Conservation (phyloP, 1,140 invertebrate genomes). For the Pectinophora gossypiella region DNA sequence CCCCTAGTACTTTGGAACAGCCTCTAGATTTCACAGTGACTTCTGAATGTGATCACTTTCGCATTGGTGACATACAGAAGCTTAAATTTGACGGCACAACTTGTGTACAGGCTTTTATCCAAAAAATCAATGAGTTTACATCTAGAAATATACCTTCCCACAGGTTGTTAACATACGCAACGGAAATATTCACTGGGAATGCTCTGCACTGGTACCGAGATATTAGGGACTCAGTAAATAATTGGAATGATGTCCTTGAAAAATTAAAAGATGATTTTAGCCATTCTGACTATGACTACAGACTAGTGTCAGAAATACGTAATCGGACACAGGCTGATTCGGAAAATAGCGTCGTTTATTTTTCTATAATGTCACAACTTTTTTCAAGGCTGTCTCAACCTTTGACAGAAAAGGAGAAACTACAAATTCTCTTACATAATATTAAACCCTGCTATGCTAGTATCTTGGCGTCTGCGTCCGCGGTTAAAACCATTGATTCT, state of each 20-base stretch:
- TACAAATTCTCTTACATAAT: constrained; percentile 10
- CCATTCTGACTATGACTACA: constrained; percentile 14
- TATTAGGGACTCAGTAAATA: neutral
- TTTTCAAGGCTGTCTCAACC: constrained; percentile 7
- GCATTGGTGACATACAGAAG: neutral
- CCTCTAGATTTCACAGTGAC: too few relatives aligned
- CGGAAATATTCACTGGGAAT: constrained; percentile 17
- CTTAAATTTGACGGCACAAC: neutral
- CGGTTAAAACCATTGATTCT: neutral
- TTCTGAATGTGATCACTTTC: too few relatives aligned
- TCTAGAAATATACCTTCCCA: constrained; percentile 13
- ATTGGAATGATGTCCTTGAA: constrained; percentile 15
- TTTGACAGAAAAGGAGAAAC: constrained; percentile 7
- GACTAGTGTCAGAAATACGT: constrained; percentile 19
- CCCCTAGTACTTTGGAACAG: too few relatives aligned
- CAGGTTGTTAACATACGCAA: constrained; percentile 9
- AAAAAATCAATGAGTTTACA: constrained; percentile 16
- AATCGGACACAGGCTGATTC: constrained; percentile 16
- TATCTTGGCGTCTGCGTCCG: neutral
- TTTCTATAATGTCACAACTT: constrained; percentile 15
- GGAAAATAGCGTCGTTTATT: constrained; percentile 15
- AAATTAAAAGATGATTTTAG: constrained; percentile 14
- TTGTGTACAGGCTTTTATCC: constrained; percentile 16
- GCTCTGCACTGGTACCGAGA: constrained; percentile 12
- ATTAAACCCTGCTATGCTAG: constrained; percentile 4